Evolutionary conservation across 2,888 invertebrate species (phyloP).

Genomic region (Priocnemis perturbator): DNA sequence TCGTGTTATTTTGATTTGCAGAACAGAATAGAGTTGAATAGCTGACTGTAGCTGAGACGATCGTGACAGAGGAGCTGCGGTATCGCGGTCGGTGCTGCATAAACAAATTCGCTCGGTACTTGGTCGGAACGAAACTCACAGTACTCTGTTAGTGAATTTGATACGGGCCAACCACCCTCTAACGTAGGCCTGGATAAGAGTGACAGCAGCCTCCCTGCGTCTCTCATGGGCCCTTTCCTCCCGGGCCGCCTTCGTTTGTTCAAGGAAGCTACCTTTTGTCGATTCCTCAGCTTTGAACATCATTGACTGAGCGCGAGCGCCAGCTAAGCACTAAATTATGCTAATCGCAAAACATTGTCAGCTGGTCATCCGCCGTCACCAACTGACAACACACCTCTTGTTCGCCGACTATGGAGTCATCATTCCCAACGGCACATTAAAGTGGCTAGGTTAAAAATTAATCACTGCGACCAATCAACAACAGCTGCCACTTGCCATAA

Average conservation of each 20-base stretch:
- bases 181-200: slow-evolving; percentile 84
- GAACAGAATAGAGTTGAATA: too few relatives aligned
- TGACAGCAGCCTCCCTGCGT: slow-evolving; percentile 84
- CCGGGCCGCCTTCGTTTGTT: slow-evolving; percentile 92
- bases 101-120: too few relatives aligned
- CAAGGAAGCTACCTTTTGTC: slow-evolving; percentile 87
- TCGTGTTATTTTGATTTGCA: too few relatives aligned
- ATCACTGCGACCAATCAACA: slow-evolving; percentile 33
- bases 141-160: slow-evolving; percentile 80
- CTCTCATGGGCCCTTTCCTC: slow-evolving; percentile 93
- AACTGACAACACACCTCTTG: slow-evolving; percentile 36
- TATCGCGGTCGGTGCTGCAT: too few relatives aligned
- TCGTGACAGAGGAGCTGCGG: too few relatives aligned
- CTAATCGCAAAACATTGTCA: slow-evolving; percentile 62
- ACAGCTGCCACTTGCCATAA: slow-evolving; percentile 40
- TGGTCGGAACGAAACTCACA: slow-evolving; percentile 78
- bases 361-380: slow-evolving; percentile 55
- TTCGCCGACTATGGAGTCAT: slow-evolving; percentile 45
- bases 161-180: slow-evolving; percentile 85
- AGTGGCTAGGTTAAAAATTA: slow-evolving; percentile 20
- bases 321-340: slow-evolving; percentile 41
- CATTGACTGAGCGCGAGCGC: slow-evolving; percentile 40
- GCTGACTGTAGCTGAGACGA: too few relatives aligned
- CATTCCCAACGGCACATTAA: slow-evolving; percentile 20
- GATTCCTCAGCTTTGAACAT: slow-evolving; percentile 82